Evolutionary conservation across 1,140 invertebrate genomes (phyloP).

Genomic region (Amyelois transitella): DNA sequence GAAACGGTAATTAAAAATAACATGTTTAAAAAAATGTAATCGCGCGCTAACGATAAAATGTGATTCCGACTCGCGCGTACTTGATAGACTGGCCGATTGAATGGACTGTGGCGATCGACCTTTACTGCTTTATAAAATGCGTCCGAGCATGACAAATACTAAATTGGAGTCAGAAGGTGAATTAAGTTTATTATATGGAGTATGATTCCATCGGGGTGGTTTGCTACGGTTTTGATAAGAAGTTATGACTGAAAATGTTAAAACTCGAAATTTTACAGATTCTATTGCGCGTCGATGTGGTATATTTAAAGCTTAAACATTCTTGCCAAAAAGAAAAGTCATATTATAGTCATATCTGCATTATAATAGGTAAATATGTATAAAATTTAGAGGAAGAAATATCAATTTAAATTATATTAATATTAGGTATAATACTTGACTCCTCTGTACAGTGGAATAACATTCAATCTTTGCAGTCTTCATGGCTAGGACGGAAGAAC

Average conservation of each 20-base stretch:
- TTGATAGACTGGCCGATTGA: conserved; percentile 33
- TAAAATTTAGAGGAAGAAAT: neutral
- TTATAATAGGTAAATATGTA: neutral
- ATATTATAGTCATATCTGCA: too few relatives aligned
- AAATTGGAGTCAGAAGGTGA: conserved; percentile 5
- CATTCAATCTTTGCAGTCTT: neutral
- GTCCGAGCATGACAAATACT: conserved; percentile 54
- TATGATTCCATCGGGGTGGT: neutral
- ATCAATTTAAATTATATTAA: neutral
- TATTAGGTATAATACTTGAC: neutral
- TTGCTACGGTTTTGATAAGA: too few relatives aligned
- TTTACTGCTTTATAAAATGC: conserved; percentile 56
- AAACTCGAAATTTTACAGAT: too few relatives aligned
- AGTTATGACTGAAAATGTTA: too few relatives aligned
- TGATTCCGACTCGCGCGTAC: conserved; percentile 49
- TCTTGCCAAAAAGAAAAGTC: too few relatives aligned
- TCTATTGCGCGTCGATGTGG: too few relatives aligned
- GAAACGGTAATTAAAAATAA: conserved; percentile 33
- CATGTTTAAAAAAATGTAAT: conserved; percentile 29
- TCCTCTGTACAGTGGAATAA: neutral
- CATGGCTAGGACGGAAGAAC: neutral
- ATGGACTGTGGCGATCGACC: conserved; percentile 38
- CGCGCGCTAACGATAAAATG: conserved; percentile 62
- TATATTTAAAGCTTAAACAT: too few relatives aligned
- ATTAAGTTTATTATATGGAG: neutral